Evolutionary conservation across 2,113 vertebrate genomes (phyloP).

Genomic region (Leptosomus discolor): DNA sequence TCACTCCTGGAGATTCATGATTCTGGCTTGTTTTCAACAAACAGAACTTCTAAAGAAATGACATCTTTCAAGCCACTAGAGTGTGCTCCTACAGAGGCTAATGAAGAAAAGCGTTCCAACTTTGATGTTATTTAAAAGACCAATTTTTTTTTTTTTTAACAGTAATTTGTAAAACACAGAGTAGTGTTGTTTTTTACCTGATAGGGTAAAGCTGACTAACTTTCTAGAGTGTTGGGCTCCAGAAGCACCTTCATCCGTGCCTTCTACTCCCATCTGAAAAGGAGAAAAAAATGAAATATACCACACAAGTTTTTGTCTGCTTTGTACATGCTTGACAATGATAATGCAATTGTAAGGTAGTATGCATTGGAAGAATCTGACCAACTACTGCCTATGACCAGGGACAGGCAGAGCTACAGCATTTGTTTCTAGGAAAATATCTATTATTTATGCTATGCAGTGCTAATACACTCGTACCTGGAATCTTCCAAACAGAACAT

Average conservation of each 20-base stretch:
- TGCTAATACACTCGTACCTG: background rate
- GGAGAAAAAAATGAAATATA: background rate
- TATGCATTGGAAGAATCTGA: background rate
- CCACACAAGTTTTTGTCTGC: background rate
- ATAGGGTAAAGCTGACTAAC: constrained; percentile 93
- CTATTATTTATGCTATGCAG: background rate
- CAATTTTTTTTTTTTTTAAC: background rate
- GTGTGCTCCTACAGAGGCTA: constrained; percentile 45
- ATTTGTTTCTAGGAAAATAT: background rate
- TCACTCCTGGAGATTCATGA: background rate
- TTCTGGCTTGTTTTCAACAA: background rate
- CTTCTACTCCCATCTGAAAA: constrained; percentile 85
- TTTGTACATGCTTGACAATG: background rate
- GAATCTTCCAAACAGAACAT: background rate
- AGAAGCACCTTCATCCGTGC: constrained; percentile 83
- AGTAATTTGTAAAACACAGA: background rate
- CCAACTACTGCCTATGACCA: background rate
- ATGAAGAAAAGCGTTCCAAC: background rate
- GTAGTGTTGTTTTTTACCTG: constrained; percentile 75
- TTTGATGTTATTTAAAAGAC: background rate
- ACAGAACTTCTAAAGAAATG: background rate
- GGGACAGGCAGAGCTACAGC: background rate
- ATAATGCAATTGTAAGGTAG: background rate
- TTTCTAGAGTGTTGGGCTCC: constrained; percentile 87
- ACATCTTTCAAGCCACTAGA: constrained; percentile 39